These are phyloP conservation scores for Meghimatium bilineatum DNA, from an alignment of 2,888 invertebrate genomes.

Conservation along the genomic window DNA sequence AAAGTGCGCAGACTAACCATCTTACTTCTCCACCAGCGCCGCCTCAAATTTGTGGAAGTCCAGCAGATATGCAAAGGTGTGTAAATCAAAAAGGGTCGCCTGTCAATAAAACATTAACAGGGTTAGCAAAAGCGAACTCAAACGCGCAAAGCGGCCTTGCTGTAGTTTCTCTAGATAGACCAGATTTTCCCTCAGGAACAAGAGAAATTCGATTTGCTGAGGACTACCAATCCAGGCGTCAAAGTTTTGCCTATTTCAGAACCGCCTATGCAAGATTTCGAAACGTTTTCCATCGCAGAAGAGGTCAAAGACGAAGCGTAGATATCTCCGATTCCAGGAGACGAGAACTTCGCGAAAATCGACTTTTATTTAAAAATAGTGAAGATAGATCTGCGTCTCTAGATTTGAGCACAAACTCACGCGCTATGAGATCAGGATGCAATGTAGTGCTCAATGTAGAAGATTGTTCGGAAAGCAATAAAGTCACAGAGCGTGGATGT, in stretches of 20 bases:
- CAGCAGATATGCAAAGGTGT: constrained; percentile 11
- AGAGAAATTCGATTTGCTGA: not conserved
- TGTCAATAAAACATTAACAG: constrained; percentile 1
- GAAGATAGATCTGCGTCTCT: not conserved
- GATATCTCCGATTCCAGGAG: constrained; percentile 11
- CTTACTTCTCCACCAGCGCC: constrained; percentile 10
- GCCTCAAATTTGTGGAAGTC: not conserved
- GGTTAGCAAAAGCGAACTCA: not conserved
- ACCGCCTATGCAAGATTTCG: constrained; percentile 37
- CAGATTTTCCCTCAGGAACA: constrained; percentile 1
- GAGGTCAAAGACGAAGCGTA: constrained; percentile 29
- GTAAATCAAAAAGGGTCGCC: constrained; percentile 26
- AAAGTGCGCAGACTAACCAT: constrained; percentile 31
- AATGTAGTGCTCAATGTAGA: constrained; percentile 24
- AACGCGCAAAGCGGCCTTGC: constrained; percentile 17
- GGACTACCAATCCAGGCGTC: not conserved
- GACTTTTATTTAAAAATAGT: not conserved
- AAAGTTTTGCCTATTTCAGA: constrained; percentile 36
- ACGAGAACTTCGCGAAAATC: constrained; percentile 15
- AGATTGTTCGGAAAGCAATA: constrained; percentile 23
- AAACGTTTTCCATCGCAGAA: constrained; percentile 32
- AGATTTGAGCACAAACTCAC: not conserved
- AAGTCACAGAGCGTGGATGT: not conserved
- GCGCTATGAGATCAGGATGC: constrained; percentile 10
- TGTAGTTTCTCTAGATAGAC: constrained; percentile 5